Percentiles rank a stretch among this genome's conserved stretches.
phyloP scores from a whole-genome alignment of 2,888 invertebrate genomes.

The Gandaritis pyraliata region DNA sequence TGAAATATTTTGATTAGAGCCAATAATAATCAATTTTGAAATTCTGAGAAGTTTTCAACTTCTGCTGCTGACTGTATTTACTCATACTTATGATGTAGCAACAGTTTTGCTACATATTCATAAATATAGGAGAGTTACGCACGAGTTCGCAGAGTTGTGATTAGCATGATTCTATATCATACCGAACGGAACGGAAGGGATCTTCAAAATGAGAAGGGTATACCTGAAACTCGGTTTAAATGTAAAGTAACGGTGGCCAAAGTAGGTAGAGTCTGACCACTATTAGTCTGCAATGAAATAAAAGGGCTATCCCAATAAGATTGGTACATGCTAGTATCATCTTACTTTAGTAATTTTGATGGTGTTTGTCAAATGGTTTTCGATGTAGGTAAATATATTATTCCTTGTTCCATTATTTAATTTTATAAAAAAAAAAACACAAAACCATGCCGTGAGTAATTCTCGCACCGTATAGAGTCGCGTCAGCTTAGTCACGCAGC shows the following conservation, averaged over 20 bases:
- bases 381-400: too few relatives aligned
- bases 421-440: too few relatives aligned
- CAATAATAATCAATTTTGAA: too few relatives aligned
- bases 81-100: constrained; percentile 23
- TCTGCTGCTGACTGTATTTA: not conserved
- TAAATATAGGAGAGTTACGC: constrained; percentile 17
- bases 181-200: constrained; percentile 15
- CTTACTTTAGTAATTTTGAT: too few relatives aligned
- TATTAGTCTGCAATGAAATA: too few relatives aligned
- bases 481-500: constrained; percentile 1
- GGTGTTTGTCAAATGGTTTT: too few relatives aligned
- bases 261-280: not conserved
- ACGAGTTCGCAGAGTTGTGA: constrained; percentile 16
- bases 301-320: too few relatives aligned
- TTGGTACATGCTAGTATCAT: too few relatives aligned
- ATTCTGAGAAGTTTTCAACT: too few relatives aligned
- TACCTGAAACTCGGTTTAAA: not conserved
- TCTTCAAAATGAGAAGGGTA: constrained; percentile 19
- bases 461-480: not conserved
- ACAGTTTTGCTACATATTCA: constrained; percentile 19
- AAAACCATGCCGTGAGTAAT: too few relatives aligned
- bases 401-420: too few relatives aligned
- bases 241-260: constrained; percentile 3
- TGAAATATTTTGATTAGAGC: too few relatives aligned
- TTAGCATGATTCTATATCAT: constrained; percentile 18